phyloP scores from a whole-genome alignment of 2,797 vertebrate species.

The Lagorchestes hirsutus region DNA sequence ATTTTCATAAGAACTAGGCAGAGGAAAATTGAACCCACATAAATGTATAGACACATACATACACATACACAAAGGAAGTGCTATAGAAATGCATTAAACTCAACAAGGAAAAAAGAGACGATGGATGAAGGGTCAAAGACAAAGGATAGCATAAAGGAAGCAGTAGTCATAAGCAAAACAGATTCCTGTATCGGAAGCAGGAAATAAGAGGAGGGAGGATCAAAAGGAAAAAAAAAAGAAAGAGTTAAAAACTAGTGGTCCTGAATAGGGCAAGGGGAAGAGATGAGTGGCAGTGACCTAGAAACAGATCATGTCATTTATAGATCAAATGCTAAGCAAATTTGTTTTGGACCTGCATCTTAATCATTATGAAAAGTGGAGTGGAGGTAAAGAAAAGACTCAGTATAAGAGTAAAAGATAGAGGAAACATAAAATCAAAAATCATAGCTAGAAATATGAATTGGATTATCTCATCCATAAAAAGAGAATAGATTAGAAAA shows the following conservation, averaged over 20 bases:
- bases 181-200: not conserved
- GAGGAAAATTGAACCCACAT: not conserved
- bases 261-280: not conserved
- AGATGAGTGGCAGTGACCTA: not conserved
- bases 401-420: not conserved
- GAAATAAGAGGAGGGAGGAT: not conserved
- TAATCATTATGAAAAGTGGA: not conserved
- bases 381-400: not conserved
- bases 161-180: not conserved
- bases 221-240: not conserved
- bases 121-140: not conserved
- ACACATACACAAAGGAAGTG: not conserved
- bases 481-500: not conserved
- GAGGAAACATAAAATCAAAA: not conserved
- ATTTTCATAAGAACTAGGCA: not conserved
- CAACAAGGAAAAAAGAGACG: not conserved
- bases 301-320: not conserved
- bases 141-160: not conserved
- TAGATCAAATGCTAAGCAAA: not conserved
- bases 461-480: too few relatives aligned
- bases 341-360: not conserved
- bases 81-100: not conserved
- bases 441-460: not conserved
- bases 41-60: not conserved
- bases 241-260: not conserved